Evolutionary conservation across 2,113 vertebrate species (phyloP).

Genomic region (Pithys albifrons): DNA sequence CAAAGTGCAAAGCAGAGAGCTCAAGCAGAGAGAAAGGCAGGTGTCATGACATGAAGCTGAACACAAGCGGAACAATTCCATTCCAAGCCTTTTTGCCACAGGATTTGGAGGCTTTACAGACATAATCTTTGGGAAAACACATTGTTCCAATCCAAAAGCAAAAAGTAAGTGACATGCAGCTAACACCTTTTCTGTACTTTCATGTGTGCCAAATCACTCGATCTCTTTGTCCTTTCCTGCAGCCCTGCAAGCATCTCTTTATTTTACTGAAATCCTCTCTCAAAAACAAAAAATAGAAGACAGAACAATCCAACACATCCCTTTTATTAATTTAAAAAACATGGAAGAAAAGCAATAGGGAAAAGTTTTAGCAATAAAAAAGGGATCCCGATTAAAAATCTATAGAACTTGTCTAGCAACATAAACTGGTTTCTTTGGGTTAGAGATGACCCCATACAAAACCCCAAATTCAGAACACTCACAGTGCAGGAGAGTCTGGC

Average conservation of each 20-base stretch:
- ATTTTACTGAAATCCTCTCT: background rate
- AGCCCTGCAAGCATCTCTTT: constrained; percentile 6
- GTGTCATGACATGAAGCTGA: background rate
- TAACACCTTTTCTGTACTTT: background rate
- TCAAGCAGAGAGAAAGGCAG: constrained; percentile 33
- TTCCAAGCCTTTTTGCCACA: constrained; percentile 30
- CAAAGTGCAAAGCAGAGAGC: background rate
- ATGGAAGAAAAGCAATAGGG: constrained; percentile 37
- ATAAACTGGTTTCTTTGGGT: constrained; percentile 63
- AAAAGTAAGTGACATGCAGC: background rate
- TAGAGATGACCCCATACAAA: constrained; percentile 60
- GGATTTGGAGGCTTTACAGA: background rate
- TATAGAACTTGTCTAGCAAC: constrained; percentile 54
- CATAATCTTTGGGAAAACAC: background rate
- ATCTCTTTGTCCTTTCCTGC: background rate
- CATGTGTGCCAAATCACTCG: background rate
- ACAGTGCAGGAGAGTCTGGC: constrained; percentile 53
- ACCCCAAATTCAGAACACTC: constrained; percentile 58
- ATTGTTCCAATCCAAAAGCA: constrained; percentile 17
- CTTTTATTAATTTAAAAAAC: constrained; percentile 65
- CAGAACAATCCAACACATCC: constrained; percentile 41
- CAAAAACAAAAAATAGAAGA: constrained; percentile 14
- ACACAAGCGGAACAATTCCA: background rate
- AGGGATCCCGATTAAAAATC: constrained; percentile 56
- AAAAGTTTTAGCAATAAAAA: constrained; percentile 56